Base-by-base conservation (phyloP, 2,888 invertebrate species). In the Carcina quercana region DNA sequence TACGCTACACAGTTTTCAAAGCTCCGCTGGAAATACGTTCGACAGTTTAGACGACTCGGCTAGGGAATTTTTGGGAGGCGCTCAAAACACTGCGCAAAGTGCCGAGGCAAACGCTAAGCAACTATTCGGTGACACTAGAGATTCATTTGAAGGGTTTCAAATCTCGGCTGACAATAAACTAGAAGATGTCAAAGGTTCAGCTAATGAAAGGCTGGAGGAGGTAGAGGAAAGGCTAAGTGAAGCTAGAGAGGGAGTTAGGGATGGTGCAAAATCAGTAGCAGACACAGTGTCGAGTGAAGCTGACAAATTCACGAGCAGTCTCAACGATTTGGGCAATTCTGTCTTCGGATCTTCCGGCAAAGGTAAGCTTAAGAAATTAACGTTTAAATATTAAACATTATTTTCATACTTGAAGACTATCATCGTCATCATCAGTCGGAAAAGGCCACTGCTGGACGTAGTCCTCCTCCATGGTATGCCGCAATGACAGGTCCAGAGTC, bases 321-420 rank as follows among this genome's bases (percentile, higher is more conserved):
- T 83, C 35, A 82, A 80, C 40, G 73, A 80, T 58, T 65, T 82
- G 57, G 82, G 82, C 43, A 80, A 68, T 51, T 73, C 78, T 3
- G 73, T 82, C 27, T 79, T 80, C 50, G 79, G 82, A 47, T 67
- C 71, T 53, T 76, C 80, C 45, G 82, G 82, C 34, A 83, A 82
- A 79, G 84, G 84, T 83, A 43, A 41, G 43, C n/a, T n/a, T n/a
- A n/a, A n/a, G n/a, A n/a, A n/a, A n/a, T n/a, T n/a, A n/a, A n/a
- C n/a, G n/a, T n/a, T n/a, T n/a, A n/a, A n/a, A n/a, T n/a, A n/a
- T n/a, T n/a, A n/a, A n/a, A n/a, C n/a, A n/a, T n/a, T n/a, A n/a
- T n/a, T n/a, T n/a, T n/a, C n/a, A n/a, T n/a, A n/a, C n/a, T n/a
- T n/a, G n/a, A n/a, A n/a, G n/a, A n/a, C n/a, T n/a, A n/a, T n/a